These are phyloP conservation scores for Carterocephalus palaemon DNA, from an alignment of 2,888 invertebrate species.

Conservation along the genomic window DNA sequence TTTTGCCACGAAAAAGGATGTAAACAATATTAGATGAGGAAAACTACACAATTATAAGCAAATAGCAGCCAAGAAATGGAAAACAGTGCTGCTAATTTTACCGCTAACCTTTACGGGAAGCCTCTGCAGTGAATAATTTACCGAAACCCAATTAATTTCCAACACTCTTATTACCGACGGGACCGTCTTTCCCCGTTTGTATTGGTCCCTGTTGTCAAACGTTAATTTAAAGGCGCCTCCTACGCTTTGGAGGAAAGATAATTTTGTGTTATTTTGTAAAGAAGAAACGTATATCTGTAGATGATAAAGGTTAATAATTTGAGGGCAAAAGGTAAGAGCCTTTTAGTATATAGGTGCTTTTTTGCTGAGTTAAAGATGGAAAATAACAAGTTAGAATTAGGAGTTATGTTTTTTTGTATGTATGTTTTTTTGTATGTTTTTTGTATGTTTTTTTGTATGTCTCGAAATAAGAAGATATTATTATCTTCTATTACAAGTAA, in stretches of 20 bases:
- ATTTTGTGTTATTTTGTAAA: no score
- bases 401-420: neutral
- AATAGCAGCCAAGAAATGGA: neutral
- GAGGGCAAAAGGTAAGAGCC: no score
- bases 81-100: slow-evolving; percentile 10
- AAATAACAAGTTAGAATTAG: neutral
- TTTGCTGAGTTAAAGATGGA: no score
- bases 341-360: no score
- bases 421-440: neutral
- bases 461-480: neutral
- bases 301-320: no score
- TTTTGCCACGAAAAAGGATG: no score
- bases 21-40: no score
- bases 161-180: neutral
- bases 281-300: no score
- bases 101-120: slow-evolving; percentile 16
- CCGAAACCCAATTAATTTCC: slow-evolving; percentile 11
- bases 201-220: slow-evolving; percentile 11
- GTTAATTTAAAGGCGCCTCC: neutral
- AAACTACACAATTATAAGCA: no score
- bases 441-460: neutral
- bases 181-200: slow-evolving; percentile 3
- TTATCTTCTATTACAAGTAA: neutral
- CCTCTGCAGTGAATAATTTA: slow-evolving; percentile 12
- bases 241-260: neutral